phyloP scores from a whole-genome alignment of 2,888 invertebrate genomes.

The Tetanocera ferruginea region DNA sequence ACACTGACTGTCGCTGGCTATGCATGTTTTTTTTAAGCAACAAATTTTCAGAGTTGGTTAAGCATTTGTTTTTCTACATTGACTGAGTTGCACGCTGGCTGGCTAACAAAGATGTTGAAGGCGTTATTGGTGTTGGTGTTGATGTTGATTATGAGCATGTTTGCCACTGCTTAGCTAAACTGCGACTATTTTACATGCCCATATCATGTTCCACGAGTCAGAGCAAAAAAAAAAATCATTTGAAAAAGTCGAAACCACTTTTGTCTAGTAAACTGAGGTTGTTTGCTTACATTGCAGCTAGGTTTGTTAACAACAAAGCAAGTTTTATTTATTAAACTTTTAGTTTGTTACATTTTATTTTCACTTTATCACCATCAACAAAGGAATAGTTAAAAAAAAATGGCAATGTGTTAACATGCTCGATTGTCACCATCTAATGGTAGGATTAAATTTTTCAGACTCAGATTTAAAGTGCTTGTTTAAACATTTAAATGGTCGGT shows the following conservation, averaged over 20 bases:
- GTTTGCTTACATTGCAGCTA: neutral
- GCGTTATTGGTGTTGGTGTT: neutral
- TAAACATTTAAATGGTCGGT: no score
- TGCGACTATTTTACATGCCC: neutral
- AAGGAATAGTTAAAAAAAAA: neutral
- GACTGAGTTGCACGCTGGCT: constrained; percentile 18
- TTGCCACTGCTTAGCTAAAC: neutral
- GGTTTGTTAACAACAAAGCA: neutral
- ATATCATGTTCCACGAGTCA: constrained; percentile 26
- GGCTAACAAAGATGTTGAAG: neutral
- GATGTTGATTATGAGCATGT: neutral
- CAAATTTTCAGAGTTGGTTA: neutral
- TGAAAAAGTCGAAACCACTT: no score
- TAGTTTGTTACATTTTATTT: neutral
- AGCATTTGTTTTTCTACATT: constrained; percentile 11
- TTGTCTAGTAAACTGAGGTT: neutral
- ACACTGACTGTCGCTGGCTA: neutral
- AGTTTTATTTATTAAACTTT: constrained; percentile 31
- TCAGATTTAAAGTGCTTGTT: neutral
- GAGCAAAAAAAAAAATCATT: no score
- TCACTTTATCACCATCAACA: neutral
- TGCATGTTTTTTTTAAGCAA: neutral
- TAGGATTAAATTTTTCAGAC: neutral
- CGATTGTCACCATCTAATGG: neutral
- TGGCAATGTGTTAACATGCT: neutral